These are phyloP conservation scores for Epizoanthus stellaris DNA, from an alignment of 92 coral and sea anemone genomes.

Conservation along the genomic window DNA sequence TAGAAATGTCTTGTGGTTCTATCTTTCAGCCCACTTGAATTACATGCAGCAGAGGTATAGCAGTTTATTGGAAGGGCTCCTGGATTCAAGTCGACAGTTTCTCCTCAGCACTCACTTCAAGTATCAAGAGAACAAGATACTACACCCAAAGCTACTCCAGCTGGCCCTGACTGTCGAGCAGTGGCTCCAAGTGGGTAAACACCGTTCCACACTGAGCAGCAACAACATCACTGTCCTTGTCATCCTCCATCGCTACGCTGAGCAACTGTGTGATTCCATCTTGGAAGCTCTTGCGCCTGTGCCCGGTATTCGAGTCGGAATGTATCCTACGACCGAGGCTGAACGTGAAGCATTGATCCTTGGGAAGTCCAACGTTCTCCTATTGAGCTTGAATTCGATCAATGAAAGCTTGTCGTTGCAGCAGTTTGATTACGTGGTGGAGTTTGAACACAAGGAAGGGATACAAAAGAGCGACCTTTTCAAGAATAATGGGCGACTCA, in stretches of 20 bases:
- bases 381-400: constrained; percentile 48
- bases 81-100: constrained; percentile 74
- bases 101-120: constrained; percentile 74
- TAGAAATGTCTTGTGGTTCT: background rate
- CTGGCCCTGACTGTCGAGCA: constrained; percentile 44
- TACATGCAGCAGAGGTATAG: constrained; percentile 68
- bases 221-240: constrained; percentile 37
- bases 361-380: constrained; percentile 44
- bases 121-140: constrained; percentile 65
- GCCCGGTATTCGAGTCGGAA: constrained; percentile 41
- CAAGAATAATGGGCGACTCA: constrained; percentile 32
- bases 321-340: constrained; percentile 25
- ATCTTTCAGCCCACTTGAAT: constrained; percentile 72
- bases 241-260: constrained; percentile 46
- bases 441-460: constrained; percentile 66
- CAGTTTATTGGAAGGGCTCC: constrained; percentile 59
- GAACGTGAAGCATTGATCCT: constrained; percentile 10
- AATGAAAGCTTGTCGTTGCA: constrained; percentile 73
- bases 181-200: constrained; percentile 41
- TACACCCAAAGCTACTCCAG: constrained; percentile 86
- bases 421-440: constrained; percentile 73
- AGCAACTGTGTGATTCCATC: constrained; percentile 43
- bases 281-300: constrained; percentile 50
- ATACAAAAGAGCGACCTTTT: constrained; percentile 23
- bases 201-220: constrained; percentile 27